Evolutionary conservation across 2,888 invertebrate species (phyloP).

Genomic region (Orthonevra nobilis): DNA sequence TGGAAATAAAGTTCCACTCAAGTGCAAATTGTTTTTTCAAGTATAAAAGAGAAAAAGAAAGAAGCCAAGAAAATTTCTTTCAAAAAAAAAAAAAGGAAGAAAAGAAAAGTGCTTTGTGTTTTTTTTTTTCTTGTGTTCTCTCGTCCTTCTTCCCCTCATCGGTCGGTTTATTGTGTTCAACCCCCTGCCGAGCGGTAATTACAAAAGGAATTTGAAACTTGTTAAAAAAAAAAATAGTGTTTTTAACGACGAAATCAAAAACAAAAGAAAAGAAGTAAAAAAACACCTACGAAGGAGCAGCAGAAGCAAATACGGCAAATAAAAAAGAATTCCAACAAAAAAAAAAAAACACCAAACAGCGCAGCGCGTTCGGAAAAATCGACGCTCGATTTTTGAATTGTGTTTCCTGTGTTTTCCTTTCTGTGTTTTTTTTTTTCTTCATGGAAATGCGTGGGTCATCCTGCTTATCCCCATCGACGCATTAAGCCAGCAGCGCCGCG

Average conservation of each 20-base stretch:
- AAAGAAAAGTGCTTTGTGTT: slow-evolving; percentile 60
- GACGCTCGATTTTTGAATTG: slow-evolving; percentile 48
- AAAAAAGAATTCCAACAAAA: neutral
- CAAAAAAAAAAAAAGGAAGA: neutral
- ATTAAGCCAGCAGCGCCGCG: slow-evolving; percentile 1
- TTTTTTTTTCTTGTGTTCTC: slow-evolving; percentile 17
- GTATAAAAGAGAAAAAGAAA: slow-evolving; percentile 7
- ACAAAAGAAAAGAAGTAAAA: too few species aligned
- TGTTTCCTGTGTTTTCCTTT: slow-evolving; percentile 23
- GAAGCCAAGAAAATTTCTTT: slow-evolving; percentile 64
- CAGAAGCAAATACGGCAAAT: neutral
- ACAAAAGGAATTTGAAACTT: too few species aligned
- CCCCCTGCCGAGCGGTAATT: slow-evolving; percentile 47
- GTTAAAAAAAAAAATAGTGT: neutral
- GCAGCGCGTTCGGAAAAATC: neutral
- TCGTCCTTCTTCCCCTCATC: too few species aligned
- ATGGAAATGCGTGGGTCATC: slow-evolving; percentile 66
- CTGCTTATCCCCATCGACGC: slow-evolving; percentile 52
- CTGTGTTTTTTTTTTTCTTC: slow-evolving; percentile 49
- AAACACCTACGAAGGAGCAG: neutral
- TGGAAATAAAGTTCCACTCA: slow-evolving; percentile 23
- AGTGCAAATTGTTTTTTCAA: slow-evolving; percentile 38
- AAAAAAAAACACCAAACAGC: slow-evolving; percentile 15
- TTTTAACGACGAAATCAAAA: too few species aligned
- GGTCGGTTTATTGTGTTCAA: too few species aligned